These are phyloP conservation scores for Slavum lentiscoides DNA, from an alignment of 2,888 invertebrate species.

Conservation along the genomic window DNA sequence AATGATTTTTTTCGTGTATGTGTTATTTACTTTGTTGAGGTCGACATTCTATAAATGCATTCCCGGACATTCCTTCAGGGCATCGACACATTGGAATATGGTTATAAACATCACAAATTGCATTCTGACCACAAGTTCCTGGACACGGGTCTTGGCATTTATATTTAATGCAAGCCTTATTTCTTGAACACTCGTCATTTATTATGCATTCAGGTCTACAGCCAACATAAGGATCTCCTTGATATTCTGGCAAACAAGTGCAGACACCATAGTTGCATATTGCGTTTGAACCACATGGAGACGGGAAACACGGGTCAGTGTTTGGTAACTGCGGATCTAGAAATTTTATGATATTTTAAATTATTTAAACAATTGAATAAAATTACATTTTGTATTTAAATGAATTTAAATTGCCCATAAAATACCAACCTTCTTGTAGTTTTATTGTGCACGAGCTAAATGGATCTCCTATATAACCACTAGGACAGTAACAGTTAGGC, in stretches of 20 bases:
- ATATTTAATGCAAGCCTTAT: constrained; percentile 72
- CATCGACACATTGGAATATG: constrained; percentile 81
- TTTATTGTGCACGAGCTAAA: constrained; percentile 70
- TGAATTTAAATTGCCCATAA: neutral
- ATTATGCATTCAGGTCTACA: constrained; percentile 77
- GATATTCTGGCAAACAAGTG: constrained; percentile 67
- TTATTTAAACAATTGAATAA: neutral
- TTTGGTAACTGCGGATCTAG: constrained; percentile 26
- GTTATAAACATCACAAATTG: constrained; percentile 73
- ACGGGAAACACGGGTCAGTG: constrained; percentile 69
- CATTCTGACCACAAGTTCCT: constrained; percentile 75
- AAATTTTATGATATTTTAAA: neutral
- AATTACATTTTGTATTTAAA: neutral
- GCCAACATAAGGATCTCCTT: constrained; percentile 68
- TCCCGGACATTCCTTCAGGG: constrained; percentile 69
- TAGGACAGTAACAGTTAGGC: constrained; percentile 67
- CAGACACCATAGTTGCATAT: constrained; percentile 68
- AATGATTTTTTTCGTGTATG: neutral
- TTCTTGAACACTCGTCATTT: constrained; percentile 72
- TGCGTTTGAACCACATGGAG: constrained; percentile 75
- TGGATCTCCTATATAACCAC: constrained; percentile 76
- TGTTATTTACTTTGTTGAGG: constrained; percentile 58
- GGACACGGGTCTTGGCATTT: constrained; percentile 74
- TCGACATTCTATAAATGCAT: constrained; percentile 69
- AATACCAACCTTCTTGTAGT: constrained; percentile 58